Percentiles rank a stretch among this genome's conserved stretches.
Conservation (phyloP, 2,113 vertebrate species). For the Meles meles region DNA sequence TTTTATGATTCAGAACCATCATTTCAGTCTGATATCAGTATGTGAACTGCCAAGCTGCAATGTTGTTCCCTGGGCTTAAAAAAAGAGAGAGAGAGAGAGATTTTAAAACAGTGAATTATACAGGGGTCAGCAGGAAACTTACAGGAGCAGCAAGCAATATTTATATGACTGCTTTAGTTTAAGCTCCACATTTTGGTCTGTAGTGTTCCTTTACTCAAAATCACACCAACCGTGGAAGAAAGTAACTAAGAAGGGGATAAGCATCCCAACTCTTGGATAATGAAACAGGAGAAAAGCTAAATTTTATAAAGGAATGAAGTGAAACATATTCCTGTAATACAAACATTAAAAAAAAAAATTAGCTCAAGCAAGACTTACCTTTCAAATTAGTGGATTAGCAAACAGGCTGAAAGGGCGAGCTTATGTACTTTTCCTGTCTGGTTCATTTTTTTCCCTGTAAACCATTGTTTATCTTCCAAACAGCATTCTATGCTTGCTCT, state of each 20-base stretch:
- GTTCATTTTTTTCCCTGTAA: slow-evolving; percentile 12
- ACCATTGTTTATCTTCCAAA: slow-evolving; percentile 48
- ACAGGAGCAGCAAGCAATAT: slow-evolving; percentile 79
- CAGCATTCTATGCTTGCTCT: slow-evolving; percentile 13
- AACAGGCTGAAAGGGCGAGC: slow-evolving; percentile 51
- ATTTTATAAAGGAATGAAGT: slow-evolving; percentile 65
- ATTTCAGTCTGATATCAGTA: slow-evolving; percentile 92
- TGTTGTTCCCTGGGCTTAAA: slow-evolving; percentile 81
- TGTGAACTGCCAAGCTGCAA: slow-evolving; percentile 89
- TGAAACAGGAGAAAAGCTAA: slow-evolving; percentile 38
- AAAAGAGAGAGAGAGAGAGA: slow-evolving; percentile 75
- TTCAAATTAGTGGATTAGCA: slow-evolving; percentile 61
- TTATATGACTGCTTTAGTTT: slow-evolving; percentile 62
- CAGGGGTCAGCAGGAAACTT: slow-evolving; percentile 84
- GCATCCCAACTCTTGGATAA: slow-evolving; percentile 39
- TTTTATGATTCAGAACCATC: slow-evolving; percentile 92
- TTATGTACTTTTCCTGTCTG: background rate
- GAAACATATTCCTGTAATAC: slow-evolving; percentile 64
- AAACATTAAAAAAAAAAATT: slow-evolving; percentile 63
- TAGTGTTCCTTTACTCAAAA: background rate
- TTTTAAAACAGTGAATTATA: slow-evolving; percentile 85
- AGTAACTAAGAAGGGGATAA: slow-evolving; percentile 31
- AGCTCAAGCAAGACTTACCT: slow-evolving; percentile 64
- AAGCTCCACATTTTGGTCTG: slow-evolving; percentile 61
- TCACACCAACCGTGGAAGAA: slow-evolving; percentile 48